phyloP scores from a whole-genome alignment of 2,797 vertebrate species.

The Synanceia verrucosa region DNA sequence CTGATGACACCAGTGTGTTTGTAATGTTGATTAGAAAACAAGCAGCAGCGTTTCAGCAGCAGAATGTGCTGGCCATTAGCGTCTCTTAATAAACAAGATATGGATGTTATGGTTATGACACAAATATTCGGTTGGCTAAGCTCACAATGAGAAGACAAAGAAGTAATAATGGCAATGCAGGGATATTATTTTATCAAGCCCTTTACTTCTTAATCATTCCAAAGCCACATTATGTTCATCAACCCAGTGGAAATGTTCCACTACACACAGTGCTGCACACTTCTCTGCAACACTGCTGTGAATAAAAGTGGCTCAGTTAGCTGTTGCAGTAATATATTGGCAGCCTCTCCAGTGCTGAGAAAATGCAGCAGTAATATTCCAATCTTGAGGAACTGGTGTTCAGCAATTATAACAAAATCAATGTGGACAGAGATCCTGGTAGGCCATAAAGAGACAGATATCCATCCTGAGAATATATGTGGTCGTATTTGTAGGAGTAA shows the following conservation, averaged over 20 bases:
- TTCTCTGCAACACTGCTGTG: background rate
- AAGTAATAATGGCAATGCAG: no score
- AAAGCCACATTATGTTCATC: background rate
- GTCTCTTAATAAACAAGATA: no score
- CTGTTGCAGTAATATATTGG: background rate
- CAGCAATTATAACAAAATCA: constrained; percentile 14
- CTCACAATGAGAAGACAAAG: no score
- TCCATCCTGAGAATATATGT: background rate
- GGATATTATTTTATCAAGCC: background rate
- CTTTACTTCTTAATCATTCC: background rate
- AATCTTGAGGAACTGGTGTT: background rate
- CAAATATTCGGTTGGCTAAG: no score
- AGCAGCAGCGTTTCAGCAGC: no score
- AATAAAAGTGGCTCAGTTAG: background rate
- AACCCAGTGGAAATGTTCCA: background rate
- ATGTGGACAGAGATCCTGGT: constrained; percentile 6
- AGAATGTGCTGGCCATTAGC: no score
- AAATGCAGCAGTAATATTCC: background rate
- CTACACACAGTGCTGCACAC: background rate
- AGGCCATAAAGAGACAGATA: background rate
- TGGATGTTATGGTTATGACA: no score
- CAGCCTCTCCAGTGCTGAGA: constrained; percentile 2
- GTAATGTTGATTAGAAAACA: no score
- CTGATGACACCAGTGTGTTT: no score
- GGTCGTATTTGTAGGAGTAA: constrained; percentile 18